Evolutionary conservation across 2,113 vertebrate species (phyloP), one percentile per base, ranked within the genome.

Genomic region (Tenebrosternarchus preto): DNA sequence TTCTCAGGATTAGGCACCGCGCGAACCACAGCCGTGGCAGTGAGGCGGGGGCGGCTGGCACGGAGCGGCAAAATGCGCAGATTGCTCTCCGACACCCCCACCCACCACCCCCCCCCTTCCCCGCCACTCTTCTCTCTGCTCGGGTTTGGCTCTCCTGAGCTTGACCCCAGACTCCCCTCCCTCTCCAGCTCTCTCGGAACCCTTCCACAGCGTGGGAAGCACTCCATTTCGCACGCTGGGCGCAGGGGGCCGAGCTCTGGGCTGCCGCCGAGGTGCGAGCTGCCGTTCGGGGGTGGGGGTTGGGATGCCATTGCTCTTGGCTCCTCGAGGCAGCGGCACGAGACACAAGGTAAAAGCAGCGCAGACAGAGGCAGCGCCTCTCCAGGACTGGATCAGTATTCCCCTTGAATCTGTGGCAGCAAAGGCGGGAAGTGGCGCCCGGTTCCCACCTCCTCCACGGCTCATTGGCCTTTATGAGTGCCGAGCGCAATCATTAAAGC

Each of bases 401-500:
- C 88, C 84, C 88, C 87, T 88, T 89, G 86, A 90, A 91, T 88
- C 82, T 83, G 82, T 67, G 25, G 72, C 73, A 87, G 85, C 88
- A 72, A 84, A 88, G 83, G 81, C 82, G 85, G 79, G 86, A 90
- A 85, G 88, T 83, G 90, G 87, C 90, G 89, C 88, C 88, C 83
- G 88, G 90, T 90, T 88, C 89, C 82, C 83, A 85, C 87, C 86
- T 86, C 84, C 91, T 89, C 91, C 91, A 93, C 83, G 91, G 84
- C 91, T 91, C 91, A 93, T 91, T 91, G 87, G 79, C 81, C 39
- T 87, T 92, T 89, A 90, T 91, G 85, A 88, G 82, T 83, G 82
- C 86, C 82, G 88, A 92, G 90, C 88, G 89, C 89, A 92, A 92
- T 94, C 91, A 93, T 93, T 93, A 92, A 86, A 91, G 87, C 89